These are phyloP conservation scores for Sus scrofa DNA, from an alignment of 2,113 vertebrate species.

Conservation along the genomic window T2T-Sscrofa CM000827.6:71809001-71809500, in stretches of 20 bases:
- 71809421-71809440: constrained; percentile 13
- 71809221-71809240: background rate
- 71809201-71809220: background rate
- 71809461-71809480: too few relatives aligned
- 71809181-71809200: background rate
- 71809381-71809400: background rate
- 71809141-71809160: constrained; percentile 19
- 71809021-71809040: background rate
- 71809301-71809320: background rate
- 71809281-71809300: background rate
- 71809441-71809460: background rate
- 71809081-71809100: background rate
- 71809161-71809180: background rate
- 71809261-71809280: constrained; percentile 24
- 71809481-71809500: background rate
- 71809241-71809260: background rate
- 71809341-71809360: background rate
- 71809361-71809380: background rate
- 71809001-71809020: background rate
- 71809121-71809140: background rate
- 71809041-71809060: background rate
- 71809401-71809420: background rate
- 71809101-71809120: background rate
- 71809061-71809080: background rate
- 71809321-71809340: background rate